Conservation (phyloP, 1,140 invertebrate genomes). For the Dolichoris vasculosae region DNA sequence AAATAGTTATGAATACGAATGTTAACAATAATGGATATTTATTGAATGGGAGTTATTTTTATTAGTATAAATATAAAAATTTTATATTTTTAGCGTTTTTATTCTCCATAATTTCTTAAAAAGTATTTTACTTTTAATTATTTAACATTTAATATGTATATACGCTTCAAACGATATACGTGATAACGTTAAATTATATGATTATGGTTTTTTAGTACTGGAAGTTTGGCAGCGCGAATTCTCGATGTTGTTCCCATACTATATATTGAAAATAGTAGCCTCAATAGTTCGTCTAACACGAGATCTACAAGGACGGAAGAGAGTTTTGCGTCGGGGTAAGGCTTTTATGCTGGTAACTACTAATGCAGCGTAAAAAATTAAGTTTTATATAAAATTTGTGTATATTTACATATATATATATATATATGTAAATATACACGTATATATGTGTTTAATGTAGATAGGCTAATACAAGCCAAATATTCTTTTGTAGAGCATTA, state of each 20-base stretch:
- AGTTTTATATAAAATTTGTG: too few species aligned
- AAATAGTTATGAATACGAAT: neutral
- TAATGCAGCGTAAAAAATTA: too few species aligned
- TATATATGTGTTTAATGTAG: too few species aligned
- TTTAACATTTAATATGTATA: neutral
- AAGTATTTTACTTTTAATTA: neutral
- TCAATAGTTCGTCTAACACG: neutral
- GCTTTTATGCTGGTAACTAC: neutral
- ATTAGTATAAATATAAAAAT: neutral
- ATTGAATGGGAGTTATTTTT: neutral
- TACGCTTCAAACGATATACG: conserved; percentile 11
- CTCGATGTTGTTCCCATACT: conserved; percentile 41
- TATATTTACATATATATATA: too few species aligned
- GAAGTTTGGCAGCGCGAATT: neutral
- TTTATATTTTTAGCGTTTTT: neutral
- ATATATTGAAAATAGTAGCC: neutral
- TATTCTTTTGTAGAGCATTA: too few species aligned
- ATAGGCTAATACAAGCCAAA: too few species aligned
- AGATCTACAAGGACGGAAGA: conserved; percentile 27
- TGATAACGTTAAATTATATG: conserved; percentile 1
- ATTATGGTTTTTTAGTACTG: conserved; percentile 19
- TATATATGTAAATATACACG: too few species aligned
- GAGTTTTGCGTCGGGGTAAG: conserved; percentile 38
- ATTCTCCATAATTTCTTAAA: neutral
- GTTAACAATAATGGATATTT: neutral